Evolutionary conservation across 2,113 vertebrate genomes (phyloP).

Genomic region (Clarias gariepinus): DNA sequence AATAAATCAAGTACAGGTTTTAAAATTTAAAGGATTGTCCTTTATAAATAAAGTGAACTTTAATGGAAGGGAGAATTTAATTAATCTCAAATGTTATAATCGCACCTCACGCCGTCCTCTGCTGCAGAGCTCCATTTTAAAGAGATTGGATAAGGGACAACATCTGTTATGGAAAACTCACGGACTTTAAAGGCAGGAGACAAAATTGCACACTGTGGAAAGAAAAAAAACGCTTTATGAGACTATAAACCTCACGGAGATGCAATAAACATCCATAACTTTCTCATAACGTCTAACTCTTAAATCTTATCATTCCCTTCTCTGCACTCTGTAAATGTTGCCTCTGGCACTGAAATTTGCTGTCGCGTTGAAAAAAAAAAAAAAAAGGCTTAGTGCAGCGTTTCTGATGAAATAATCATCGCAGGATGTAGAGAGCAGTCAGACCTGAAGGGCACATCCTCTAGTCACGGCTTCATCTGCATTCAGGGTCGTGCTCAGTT

Average conservation of each 20-base stretch:
- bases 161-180: conserved; percentile 94
- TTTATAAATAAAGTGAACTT: not conserved
- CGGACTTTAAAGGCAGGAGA: conserved; percentile 98
- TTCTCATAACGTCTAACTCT: not conserved
- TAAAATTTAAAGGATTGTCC: not conserved
- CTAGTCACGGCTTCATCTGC: conserved; percentile 96
- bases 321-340: conserved; percentile 16
- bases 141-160: conserved; percentile 88
- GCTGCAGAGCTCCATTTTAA: conserved; percentile 94
- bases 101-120: conserved; percentile 90
- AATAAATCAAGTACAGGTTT: not conserved
- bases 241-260: not conserved
- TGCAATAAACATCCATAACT: not conserved
- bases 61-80: not conserved
- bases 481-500: conserved; percentile 92
- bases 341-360: not conserved
- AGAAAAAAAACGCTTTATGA: not conserved
- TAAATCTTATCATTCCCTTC: conserved; percentile 9
- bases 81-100: not conserved
- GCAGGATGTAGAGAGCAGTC: not conserved
- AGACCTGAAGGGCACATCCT: conserved; percentile 94
- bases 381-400: not conserved
- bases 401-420: not conserved
- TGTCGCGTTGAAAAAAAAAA: not conserved
- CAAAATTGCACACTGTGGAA: conserved; percentile 90